A percentile compares a stretch with the other conserved stretches of the same genome.
These are phyloP conservation scores for Theretra japonica DNA, from an alignment of 2,888 invertebrate species.

Conservation along the genomic window DNA sequence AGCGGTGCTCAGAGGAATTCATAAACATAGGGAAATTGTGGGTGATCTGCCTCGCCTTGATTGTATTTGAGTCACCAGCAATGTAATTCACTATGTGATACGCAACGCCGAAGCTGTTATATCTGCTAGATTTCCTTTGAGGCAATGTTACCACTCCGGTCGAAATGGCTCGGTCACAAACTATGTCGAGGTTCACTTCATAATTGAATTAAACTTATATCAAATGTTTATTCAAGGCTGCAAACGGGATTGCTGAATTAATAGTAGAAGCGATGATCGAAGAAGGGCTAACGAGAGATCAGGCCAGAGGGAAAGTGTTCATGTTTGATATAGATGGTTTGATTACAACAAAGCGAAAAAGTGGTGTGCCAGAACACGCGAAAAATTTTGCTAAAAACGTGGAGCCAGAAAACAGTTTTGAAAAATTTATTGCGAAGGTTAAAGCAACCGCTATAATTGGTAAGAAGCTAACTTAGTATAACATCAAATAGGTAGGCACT, in stretches of 20 bases:
- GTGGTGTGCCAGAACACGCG: slow-evolving; percentile 86
- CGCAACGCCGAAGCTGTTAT: too few relatives aligned
- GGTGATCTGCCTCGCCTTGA: too few relatives aligned
- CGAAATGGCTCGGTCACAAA: too few relatives aligned
- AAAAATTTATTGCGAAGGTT: slow-evolving; percentile 88
- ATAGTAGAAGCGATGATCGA: slow-evolving; percentile 93
- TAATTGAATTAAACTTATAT: too few relatives aligned
- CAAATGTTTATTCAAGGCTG: slow-evolving; percentile 84
- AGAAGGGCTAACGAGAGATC: slow-evolving; percentile 77
- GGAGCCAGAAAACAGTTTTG: slow-evolving; percentile 88
- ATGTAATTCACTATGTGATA: too few relatives aligned
- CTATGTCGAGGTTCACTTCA: too few relatives aligned
- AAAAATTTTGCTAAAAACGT: slow-evolving; percentile 88
- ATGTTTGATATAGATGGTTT: slow-evolving; percentile 96
- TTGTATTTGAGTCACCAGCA: too few relatives aligned
- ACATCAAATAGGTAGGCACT: too few relatives aligned
- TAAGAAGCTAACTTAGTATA: slow-evolving; percentile 59
- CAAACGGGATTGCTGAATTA: slow-evolving; percentile 94
- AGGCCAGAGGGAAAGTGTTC: slow-evolving; percentile 92
- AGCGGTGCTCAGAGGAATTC: too few relatives aligned
- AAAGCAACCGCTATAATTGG: slow-evolving; percentile 94
- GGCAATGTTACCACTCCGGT: too few relatives aligned
- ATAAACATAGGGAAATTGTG: too few relatives aligned
- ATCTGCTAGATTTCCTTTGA: too few relatives aligned
- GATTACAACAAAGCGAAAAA: slow-evolving; percentile 86